Evolutionary conservation across 2,113 vertebrate species (phyloP).

Genomic region (Prolemur simus): DNA sequence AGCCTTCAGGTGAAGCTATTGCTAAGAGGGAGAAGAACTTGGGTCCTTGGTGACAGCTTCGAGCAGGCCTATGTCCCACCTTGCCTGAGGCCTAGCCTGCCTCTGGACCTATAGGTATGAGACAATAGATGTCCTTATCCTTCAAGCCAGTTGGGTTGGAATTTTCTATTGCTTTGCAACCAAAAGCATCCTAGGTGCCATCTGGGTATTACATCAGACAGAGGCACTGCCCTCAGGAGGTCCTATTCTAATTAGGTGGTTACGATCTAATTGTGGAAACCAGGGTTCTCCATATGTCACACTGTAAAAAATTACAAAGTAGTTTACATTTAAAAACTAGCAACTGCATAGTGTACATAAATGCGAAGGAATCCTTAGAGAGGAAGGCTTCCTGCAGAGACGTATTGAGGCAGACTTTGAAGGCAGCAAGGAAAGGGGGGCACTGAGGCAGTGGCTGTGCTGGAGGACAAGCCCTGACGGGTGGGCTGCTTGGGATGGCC

Average conservation of each 20-base stretch:
- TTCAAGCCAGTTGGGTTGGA: background rate
- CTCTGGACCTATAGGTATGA: background rate
- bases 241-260: background rate
- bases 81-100: background rate
- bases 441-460: fast-evolving
- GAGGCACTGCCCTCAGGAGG: background rate
- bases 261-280: background rate
- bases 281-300: background rate
- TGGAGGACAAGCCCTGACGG: background rate
- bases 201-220: background rate
- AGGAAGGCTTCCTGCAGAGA: background rate
- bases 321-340: background rate
- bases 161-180: background rate
- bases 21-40: background rate
- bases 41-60: background rate
- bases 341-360: background rate
- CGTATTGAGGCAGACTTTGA: fast-evolving
- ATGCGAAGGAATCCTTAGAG: background rate
- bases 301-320: background rate
- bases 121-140: background rate
- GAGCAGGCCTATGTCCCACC: background rate
- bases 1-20: background rate
- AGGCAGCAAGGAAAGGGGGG: background rate
- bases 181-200: background rate
- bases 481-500: fast-evolving